Evolutionary conservation across 2,888 invertebrate genomes (phyloP).

Genomic region (Teleogryllus oceanicus): DNA sequence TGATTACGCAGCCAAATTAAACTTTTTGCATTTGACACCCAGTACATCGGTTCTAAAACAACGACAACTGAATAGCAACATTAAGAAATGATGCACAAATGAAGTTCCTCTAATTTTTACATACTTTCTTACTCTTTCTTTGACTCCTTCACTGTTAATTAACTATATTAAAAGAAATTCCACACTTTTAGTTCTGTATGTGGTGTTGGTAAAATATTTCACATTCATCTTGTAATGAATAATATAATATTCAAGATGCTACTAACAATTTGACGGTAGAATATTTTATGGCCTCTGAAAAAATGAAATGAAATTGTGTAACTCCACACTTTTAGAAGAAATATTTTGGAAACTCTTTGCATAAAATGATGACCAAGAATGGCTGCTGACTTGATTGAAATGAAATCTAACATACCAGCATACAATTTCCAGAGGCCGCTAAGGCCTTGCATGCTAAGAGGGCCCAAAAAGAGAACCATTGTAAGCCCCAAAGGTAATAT

Average conservation of each 20-base stretch:
- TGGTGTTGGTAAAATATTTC: not conserved
- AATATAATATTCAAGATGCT: slow-evolving; percentile 4
- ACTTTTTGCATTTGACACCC: slow-evolving; percentile 68
- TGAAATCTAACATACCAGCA: slow-evolving; percentile 53
- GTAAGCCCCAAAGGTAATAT: slow-evolving; percentile 74
- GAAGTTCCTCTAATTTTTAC: not conserved
- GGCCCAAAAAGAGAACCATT: slow-evolving; percentile 77
- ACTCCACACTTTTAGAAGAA: not conserved
- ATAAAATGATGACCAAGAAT: not conserved
- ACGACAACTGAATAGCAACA: slow-evolving; percentile 36
- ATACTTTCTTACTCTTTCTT: slow-evolving; percentile 9
- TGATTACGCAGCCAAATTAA: slow-evolving; percentile 85
- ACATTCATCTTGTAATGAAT: slow-evolving; percentile 1
- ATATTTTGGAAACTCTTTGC: not conserved
- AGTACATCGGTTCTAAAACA: slow-evolving; percentile 63
- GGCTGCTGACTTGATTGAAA: not conserved
- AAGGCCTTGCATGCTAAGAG: slow-evolving; percentile 67
- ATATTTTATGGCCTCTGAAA: not conserved
- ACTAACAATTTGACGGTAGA: not conserved
- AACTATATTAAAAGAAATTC: not conserved
- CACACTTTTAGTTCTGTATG: not conserved
- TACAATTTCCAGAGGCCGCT: slow-evolving; percentile 67
- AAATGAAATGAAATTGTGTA: not conserved
- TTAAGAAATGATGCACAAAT: not conserved
- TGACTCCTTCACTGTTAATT: not conserved